Percentiles rank a stretch among this genome's conserved stretches.
phyloP scores from a whole-genome alignment of 2,113 vertebrate species.

The Thunnus thynnus region DNA sequence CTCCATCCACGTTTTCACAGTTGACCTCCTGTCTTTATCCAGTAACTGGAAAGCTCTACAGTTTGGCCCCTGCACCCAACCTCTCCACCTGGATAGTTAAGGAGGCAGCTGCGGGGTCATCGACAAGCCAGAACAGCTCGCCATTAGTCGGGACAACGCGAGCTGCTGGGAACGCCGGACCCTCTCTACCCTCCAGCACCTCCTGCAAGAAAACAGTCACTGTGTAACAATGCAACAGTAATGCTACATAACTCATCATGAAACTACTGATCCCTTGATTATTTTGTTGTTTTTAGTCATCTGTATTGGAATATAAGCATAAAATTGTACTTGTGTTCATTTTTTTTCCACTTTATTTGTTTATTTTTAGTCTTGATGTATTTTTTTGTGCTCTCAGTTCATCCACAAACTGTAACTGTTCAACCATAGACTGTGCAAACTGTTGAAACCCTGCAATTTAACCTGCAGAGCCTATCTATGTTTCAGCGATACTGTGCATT shows the following conservation, averaged over 20 bases:
- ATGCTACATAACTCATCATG: background rate
- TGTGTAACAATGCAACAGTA: conserved; percentile 11
- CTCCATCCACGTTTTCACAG: background rate
- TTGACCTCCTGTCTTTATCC: background rate
- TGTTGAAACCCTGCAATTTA: background rate
- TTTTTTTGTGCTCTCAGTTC: background rate
- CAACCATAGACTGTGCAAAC: no score
- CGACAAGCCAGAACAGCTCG: conserved; percentile 92
- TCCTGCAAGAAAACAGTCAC: conserved; percentile 77
- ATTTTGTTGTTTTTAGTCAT: background rate
- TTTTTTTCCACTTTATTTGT: background rate
- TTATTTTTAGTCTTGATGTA: no score
- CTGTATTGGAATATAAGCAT: background rate
- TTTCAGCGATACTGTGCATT: no score
- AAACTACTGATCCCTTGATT: background rate
- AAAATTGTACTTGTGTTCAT: background rate
- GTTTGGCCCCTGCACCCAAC: conserved; percentile 80
- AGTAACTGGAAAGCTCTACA: conserved; percentile 57
- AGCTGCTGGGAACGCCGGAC: conserved; percentile 86
- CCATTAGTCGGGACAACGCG: conserved; percentile 86
- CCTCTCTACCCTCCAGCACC: conserved; percentile 88
- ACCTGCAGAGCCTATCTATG: background rate
- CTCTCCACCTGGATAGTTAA: conserved; percentile 88
- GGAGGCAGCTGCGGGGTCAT: conserved; percentile 89
- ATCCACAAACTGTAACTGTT: background rate